Conservation (phyloP, 2,113 vertebrate species). For the Telmatochromis sp. region DNA sequence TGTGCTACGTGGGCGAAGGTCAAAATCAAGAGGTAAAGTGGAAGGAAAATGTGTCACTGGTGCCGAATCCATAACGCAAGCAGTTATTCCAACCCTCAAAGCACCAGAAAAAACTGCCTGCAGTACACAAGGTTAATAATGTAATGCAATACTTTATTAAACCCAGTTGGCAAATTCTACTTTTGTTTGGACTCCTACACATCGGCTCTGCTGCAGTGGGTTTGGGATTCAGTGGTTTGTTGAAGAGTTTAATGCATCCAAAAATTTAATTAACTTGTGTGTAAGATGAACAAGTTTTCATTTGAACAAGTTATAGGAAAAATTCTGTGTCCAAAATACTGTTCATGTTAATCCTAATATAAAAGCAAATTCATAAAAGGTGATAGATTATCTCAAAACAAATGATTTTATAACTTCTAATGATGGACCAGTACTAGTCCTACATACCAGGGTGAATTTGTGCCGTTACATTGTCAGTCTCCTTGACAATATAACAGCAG, state of each 20-base stretch:
- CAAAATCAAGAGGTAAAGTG: background rate
- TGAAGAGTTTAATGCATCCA: background rate
- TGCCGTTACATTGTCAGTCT: background rate
- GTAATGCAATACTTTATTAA: background rate
- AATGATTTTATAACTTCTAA: background rate
- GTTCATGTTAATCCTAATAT: background rate
- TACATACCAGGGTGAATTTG: background rate
- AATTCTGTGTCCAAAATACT: background rate
- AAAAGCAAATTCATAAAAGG: background rate
- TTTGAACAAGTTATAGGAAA: background rate
- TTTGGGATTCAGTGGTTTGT: background rate
- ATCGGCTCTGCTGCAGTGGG: background rate
- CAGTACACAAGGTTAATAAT: background rate
- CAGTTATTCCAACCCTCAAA: background rate
- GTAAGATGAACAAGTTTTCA: background rate
- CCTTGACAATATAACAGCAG: background rate
- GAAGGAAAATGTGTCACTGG: background rate
- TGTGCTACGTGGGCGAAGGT: background rate
- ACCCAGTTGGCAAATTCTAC: background rate
- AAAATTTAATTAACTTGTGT: background rate
- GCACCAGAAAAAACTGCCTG: background rate
- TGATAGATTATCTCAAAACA: background rate
- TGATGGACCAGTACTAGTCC: background rate
- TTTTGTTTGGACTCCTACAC: background rate
- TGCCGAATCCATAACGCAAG: background rate